A percentile compares a stretch with the other conserved stretches of the same genome.
These are phyloP conservation scores for Paracentrotus lividus DNA, from an alignment of 53 echinoderm and acorn worm genomes.

Conservation along the genomic window DNA sequence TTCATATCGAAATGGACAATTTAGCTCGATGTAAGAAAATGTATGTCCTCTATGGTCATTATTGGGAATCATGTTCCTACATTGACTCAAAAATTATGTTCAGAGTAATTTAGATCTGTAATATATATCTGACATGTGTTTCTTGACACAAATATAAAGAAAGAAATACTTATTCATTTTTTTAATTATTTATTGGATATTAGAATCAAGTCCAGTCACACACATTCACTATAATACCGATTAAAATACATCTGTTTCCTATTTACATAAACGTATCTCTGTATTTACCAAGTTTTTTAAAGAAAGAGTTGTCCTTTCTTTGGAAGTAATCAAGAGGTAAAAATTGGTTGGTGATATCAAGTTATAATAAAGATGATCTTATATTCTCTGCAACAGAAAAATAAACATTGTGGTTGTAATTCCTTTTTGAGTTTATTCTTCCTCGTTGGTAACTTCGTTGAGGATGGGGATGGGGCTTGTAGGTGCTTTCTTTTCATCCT, in stretches of 20 bases:
- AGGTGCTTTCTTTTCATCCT: not conserved
- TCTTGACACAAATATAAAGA: no score
- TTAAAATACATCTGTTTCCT: no score
- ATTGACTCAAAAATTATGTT: no score
- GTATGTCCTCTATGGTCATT: no score
- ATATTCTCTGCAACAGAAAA: not conserved
- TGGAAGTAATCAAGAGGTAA: not conserved
- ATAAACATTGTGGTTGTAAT: not conserved
- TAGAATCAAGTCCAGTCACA: not conserved
- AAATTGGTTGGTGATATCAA: not conserved
- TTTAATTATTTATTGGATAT: not conserved
- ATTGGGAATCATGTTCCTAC: no score
- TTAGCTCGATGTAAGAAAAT: no score
- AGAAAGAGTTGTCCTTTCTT: not conserved
- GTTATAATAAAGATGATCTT: not conserved
- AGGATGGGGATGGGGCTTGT: no score
- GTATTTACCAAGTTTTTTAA: not conserved
- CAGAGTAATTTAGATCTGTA: no score
- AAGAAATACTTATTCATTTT: not conserved
- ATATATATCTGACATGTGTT: no score
- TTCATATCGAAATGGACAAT: no score
- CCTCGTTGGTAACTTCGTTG: not conserved
- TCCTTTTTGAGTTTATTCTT: not conserved
- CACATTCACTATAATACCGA: no score
- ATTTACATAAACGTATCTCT: not conserved